Percentiles rank a stretch among this genome's conserved stretches.
Evolutionary conservation across 2,113 vertebrate species (phyloP).

Genomic region (Zapornia atra): DNA sequence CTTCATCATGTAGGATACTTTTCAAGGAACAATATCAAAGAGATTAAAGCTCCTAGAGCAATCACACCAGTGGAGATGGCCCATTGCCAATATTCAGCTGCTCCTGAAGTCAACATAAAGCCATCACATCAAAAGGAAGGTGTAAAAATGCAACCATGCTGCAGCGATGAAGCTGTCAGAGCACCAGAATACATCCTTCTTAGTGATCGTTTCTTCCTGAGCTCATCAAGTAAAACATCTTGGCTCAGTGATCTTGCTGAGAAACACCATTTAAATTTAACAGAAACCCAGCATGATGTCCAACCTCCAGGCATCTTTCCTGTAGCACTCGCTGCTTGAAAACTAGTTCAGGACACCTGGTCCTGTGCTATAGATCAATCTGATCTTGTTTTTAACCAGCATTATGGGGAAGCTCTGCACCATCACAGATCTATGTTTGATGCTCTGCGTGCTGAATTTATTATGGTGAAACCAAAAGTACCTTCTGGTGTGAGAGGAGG

Average conservation of each 20-base stretch:
- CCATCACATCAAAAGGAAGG: not conserved
- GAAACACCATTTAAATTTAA: not conserved
- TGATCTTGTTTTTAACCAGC: not conserved
- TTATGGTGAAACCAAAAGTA: not conserved
- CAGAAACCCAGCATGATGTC: not conserved
- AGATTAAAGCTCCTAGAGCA: not conserved
- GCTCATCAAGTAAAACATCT: not conserved
- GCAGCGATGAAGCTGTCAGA: not conserved
- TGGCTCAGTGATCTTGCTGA: not conserved
- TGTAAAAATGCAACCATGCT: not conserved
- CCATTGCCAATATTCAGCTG: not conserved
- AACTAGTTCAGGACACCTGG: not conserved
- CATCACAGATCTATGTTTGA: not conserved
- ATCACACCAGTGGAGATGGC: not conserved
- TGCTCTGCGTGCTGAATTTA: not conserved
- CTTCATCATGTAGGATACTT: rapidly evolving
- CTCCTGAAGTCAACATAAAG: not conserved
- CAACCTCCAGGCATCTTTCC: not conserved
- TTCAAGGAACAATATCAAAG: not conserved
- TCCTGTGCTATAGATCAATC: not conserved
- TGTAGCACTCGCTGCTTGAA: not conserved
- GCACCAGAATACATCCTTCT: not conserved
- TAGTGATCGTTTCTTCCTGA: not conserved
- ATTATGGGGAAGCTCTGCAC: not conserved
- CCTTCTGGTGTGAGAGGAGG: not conserved